phyloP scores from a whole-genome alignment of 2,888 invertebrate species.

The Steinernema carpocapsae region DNA sequence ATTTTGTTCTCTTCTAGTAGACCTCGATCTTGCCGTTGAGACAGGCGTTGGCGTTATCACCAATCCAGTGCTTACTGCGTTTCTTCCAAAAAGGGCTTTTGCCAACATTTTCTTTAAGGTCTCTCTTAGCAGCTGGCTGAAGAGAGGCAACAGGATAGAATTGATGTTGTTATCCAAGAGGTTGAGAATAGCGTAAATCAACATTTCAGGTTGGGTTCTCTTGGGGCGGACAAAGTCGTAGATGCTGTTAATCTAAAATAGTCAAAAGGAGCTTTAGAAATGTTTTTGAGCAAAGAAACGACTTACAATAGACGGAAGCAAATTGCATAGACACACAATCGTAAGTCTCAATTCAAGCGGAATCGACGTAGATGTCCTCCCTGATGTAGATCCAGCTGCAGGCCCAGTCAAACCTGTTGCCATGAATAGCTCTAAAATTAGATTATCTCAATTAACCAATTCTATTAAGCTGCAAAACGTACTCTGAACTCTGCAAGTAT shows the following conservation, averaged over 20 bases:
- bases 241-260: slow-evolving; percentile 1
- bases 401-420: neutral
- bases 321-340: slow-evolving; percentile 2
- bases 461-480: neutral
- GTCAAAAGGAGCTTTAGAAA: too few relatives aligned
- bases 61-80: neutral
- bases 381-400: neutral
- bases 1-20: too few relatives aligned
- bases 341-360: slow-evolving; percentile 3
- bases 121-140: slow-evolving; percentile 15
- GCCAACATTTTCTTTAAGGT: neutral
- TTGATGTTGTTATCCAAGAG: slow-evolving; percentile 17
- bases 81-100: neutral
- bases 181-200: neutral
- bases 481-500: slow-evolving; percentile 12
- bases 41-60: too few relatives aligned
- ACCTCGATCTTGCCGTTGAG: too few relatives aligned
- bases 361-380: neutral
- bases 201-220: neutral
- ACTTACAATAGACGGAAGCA: slow-evolving; percentile 1
- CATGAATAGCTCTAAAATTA: neutral
- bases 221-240: slow-evolving; percentile 2
- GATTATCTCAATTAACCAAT: neutral
- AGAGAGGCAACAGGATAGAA: slow-evolving; percentile 3
- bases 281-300: too few relatives aligned